Percentiles rank a stretch among this genome's conserved stretches.
phyloP scores from a whole-genome alignment of 2,797 vertebrate species.

The Tarsius wallacei region DNA sequence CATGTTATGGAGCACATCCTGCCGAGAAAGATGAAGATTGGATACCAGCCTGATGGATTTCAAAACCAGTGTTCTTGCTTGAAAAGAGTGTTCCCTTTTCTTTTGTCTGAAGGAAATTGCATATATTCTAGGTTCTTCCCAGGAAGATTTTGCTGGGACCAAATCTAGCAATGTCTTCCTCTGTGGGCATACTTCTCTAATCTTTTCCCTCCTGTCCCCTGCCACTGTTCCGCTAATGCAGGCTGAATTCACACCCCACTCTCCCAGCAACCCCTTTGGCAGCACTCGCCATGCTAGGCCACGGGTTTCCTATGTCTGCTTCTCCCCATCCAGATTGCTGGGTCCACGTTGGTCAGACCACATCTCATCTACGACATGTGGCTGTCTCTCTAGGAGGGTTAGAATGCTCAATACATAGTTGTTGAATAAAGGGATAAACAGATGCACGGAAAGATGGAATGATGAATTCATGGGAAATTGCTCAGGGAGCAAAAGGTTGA shows the following conservation, averaged over 20 bases:
- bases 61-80: not conserved
- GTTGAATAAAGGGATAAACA: not conserved
- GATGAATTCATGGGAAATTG: constrained; percentile 22
- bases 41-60: not conserved
- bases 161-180: not conserved
- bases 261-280: too few species aligned
- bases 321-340: not conserved
- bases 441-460: not conserved
- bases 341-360: not conserved
- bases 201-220: not conserved
- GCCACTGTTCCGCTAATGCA: not conserved
- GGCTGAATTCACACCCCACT: not conserved
- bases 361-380: not conserved
- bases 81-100: not conserved
- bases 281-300: not conserved
- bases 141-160: constrained; percentile 12
- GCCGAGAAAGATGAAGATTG: not conserved
- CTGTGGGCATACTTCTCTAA: not conserved
- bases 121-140: not conserved
- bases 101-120: not conserved
- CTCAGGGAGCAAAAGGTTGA: constrained; percentile 13
- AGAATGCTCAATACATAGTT: not conserved
- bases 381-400: not conserved
- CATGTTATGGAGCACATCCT: not conserved
- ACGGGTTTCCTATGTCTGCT: not conserved